phyloP scores from a whole-genome alignment of 2,113 vertebrate species.

The Phylloscopus trochiloides region DNA sequence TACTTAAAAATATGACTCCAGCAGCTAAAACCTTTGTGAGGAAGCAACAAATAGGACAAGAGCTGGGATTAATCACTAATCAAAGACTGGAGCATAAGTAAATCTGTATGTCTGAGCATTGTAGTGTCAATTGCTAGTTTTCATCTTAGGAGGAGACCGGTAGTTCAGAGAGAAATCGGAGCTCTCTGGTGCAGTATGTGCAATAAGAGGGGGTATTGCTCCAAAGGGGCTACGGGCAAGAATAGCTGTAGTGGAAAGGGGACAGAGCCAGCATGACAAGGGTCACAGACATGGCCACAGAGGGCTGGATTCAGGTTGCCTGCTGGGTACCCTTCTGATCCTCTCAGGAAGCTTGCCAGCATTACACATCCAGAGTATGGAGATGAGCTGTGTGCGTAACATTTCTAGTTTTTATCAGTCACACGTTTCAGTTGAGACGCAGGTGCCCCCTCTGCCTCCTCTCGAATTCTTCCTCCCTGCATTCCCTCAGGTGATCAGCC shows the following conservation, averaged over 20 bases:
- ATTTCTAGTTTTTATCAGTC: background rate
- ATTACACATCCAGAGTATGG: background rate
- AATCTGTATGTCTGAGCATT: background rate
- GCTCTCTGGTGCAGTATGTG: background rate
- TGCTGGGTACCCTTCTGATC: background rate
- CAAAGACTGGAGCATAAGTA: background rate
- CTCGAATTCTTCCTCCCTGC: background rate
- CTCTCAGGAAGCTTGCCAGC: background rate
- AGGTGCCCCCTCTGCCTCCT: background rate
- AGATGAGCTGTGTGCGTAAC: background rate
- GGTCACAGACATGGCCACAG: too few species aligned
- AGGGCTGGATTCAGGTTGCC: background rate
- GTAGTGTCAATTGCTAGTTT: background rate
- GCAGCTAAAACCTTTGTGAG: background rate
- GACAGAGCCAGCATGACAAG: rapidly evolving
- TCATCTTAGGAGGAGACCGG: background rate
- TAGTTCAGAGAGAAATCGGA: background rate
- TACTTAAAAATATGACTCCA: background rate
- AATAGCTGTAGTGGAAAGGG: background rate
- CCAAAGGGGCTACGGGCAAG: background rate
- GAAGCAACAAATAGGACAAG: background rate
- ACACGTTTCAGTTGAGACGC: rapidly evolving
- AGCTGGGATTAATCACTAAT: background rate
- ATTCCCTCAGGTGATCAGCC: rapidly evolving
- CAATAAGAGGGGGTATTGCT: background rate